These are phyloP conservation scores for Amblyjoppa proteus DNA, from an alignment of 2,888 invertebrate species.

Conservation along the genomic window DNA sequence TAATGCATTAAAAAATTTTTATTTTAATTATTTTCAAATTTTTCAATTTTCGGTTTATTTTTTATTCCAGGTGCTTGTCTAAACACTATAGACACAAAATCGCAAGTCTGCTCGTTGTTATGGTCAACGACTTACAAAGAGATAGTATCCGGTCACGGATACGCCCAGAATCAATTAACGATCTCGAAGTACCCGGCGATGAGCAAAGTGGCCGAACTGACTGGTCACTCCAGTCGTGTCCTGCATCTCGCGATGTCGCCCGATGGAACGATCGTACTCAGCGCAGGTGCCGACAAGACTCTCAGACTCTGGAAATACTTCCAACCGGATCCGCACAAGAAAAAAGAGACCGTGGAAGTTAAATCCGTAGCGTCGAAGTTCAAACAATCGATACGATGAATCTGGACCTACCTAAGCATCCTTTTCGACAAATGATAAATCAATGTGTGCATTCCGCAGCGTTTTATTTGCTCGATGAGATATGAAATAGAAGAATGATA, in stretches of 20 bases:
- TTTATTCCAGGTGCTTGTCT: constrained; percentile 86
- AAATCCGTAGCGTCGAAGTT: constrained; percentile 88
- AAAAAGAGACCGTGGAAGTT: constrained; percentile 87
- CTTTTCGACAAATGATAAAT: constrained; percentile 20
- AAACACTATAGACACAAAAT: constrained; percentile 95
- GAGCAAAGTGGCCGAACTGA: constrained; percentile 94
- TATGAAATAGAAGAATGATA: background rate
- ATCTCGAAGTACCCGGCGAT: constrained; percentile 99
- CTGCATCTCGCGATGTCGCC: constrained; percentile 97
- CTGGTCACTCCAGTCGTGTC: constrained; percentile 96
- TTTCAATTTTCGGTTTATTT: background rate
- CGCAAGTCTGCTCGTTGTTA: constrained; percentile 96
- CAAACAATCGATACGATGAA: constrained; percentile 90
- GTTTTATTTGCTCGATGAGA: background rate
- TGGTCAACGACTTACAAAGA: constrained; percentile 98
- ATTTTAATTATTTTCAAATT: background rate
- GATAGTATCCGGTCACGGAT: constrained; percentile 97
- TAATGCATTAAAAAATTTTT: background rate
- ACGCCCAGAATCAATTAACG: constrained; percentile 96
- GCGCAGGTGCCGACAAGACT: constrained; percentile 98
- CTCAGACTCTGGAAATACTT: constrained; percentile 98
- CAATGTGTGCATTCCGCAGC: constrained; percentile 24
- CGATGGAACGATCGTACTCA: constrained; percentile 96
- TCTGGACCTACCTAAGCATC: background rate
- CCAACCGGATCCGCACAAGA: constrained; percentile 91